Base-by-base conservation (phyloP, 2,888 invertebrate species). In the Xestia rhomboidea region DNA sequence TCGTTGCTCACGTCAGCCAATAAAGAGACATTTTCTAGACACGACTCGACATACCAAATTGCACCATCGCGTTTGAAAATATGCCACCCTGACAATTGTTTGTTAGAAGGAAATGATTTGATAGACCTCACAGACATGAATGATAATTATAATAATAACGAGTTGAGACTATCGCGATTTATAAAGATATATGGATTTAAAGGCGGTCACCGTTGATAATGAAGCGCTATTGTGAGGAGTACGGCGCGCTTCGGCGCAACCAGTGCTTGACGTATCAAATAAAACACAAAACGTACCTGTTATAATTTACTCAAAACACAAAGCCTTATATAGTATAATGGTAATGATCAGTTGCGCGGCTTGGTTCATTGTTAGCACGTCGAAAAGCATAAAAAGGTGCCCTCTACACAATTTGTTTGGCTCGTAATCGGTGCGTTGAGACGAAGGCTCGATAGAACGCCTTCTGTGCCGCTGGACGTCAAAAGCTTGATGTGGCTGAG, bases 281-380 rank as follows among this genome's bases (percentile, higher is more conserved):
- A 94, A 95, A 94, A 94, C 92, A 92, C 92, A 94, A 93, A 93
- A 93, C 92, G 93, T 92, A 92, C 92, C 95, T 95, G 96, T 96
- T 96, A 96, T 96, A 96, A 96, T 96, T 96, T 96, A 96, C 96
- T 96, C 96, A 96, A 96, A 96, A 96, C 94, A 96, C 96, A 96
- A 96, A 96, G 96, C 96, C 96, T 93, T 95, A 95, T 95, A 95
- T 85, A 95, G 95, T 92, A 95, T 96, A 96, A 96, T 96, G 94
- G 94, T 96, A 96, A 96, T 96, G 95, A 96, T 96, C 96, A 95
- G 95, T 96, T 96, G 94, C 93, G 92, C 90, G 93, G 93, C 94
- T 93, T 91, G 89, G 89, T 90, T 94, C 93, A 96, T 96, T 96
- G 96, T 96, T 95, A 95, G 94, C 96, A 95, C 93, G 95, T 96